A percentile compares a stretch with the other conserved stretches of the same genome.
Conservation (phyloP, 2,888 invertebrate species). For the Harpalus rubripes region DNA sequence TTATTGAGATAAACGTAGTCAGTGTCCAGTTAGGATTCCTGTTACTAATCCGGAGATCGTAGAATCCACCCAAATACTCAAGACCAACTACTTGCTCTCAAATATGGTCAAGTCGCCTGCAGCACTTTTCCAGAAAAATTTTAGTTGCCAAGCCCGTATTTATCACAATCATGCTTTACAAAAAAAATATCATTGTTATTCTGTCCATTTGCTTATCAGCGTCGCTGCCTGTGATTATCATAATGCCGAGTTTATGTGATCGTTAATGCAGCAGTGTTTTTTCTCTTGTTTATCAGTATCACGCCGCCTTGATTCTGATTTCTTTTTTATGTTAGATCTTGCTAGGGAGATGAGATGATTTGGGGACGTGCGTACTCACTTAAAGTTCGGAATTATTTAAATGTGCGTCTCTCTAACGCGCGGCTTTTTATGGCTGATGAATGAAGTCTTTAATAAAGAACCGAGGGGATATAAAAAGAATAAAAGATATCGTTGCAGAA, state of each 20-base stretch:
- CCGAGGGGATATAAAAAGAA: slow-evolving; percentile 7
- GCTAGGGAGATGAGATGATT: slow-evolving; percentile 45
- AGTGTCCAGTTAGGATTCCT: no score
- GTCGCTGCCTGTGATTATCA: slow-evolving; percentile 17
- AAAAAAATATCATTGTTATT: background rate
- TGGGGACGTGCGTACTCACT: slow-evolving; percentile 34
- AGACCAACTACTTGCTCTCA: no score
- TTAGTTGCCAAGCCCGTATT: no score
- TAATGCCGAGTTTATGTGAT: slow-evolving; percentile 49
- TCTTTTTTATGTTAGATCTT: slow-evolving; percentile 20
- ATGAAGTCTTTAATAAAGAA: slow-evolving; percentile 33
- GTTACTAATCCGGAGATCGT: no score
- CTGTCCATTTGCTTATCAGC: background rate
- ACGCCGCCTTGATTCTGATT: slow-evolving; percentile 18
- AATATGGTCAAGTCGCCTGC: no score
- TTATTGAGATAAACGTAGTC: no score
- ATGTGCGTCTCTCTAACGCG: slow-evolving; percentile 28
- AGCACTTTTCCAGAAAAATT: no score
- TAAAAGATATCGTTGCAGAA: slow-evolving; percentile 8
- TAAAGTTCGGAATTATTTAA: slow-evolving; percentile 53
- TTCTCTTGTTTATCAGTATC: slow-evolving; percentile 45
- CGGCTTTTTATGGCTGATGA: slow-evolving; percentile 36
- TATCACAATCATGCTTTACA: no score
- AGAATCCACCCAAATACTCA: no score
- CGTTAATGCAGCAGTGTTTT: slow-evolving; percentile 54